A percentile compares a stretch with the other conserved stretches of the same genome.
These are phyloP conservation scores for Leptobrachium leishanense DNA, from an alignment of 2,113 vertebrate species.

Conservation along the genomic window DNA sequence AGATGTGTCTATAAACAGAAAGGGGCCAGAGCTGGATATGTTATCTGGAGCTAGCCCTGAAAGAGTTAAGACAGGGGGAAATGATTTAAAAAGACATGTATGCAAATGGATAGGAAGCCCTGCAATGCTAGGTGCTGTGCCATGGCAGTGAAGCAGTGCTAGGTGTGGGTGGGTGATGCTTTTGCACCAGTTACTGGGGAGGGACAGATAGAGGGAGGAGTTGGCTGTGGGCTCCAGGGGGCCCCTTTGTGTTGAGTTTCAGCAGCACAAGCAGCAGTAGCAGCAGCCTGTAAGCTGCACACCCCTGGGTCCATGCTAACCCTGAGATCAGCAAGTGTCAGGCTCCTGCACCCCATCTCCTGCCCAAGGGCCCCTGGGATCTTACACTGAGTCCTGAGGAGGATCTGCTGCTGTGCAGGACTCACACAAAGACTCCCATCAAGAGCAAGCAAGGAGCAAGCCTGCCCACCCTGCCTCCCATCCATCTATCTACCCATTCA, in stretches of 20 bases:
- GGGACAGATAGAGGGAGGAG: conserved; percentile 35
- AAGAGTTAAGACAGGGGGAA: background rate
- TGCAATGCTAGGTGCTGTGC: too few relatives aligned
- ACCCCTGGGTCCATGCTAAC: conserved; percentile 41
- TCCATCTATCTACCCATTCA: too few relatives aligned
- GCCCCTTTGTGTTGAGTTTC: conserved; percentile 46
- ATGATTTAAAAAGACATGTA: too few relatives aligned
- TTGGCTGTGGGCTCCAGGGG: conserved; percentile 35
- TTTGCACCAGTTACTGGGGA: conserved; percentile 45
- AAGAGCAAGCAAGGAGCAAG: background rate
- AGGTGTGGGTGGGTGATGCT: conserved; percentile 30
- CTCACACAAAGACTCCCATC: conserved; percentile 4
- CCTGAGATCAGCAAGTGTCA: conserved; percentile 26
- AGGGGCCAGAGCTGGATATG: too few relatives aligned
- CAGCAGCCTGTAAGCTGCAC: conserved; percentile 41
- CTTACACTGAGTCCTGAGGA: conserved; percentile 3
- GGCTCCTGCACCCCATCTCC: conserved; percentile 30
- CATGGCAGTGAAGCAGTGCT: conserved; percentile 46
- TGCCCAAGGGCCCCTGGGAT: background rate
- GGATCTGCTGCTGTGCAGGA: background rate
- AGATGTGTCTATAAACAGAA: too few relatives aligned
- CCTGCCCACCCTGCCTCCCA: too few relatives aligned
- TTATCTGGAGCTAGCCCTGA: background rate
- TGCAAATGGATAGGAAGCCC: background rate
- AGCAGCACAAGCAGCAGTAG: background rate